Percentiles rank a stretch among this genome's conserved stretches.
These are phyloP conservation scores for Cynocephalus volans DNA, from an alignment of 2,113 vertebrate genomes.

Conservation along the genomic window DNA sequence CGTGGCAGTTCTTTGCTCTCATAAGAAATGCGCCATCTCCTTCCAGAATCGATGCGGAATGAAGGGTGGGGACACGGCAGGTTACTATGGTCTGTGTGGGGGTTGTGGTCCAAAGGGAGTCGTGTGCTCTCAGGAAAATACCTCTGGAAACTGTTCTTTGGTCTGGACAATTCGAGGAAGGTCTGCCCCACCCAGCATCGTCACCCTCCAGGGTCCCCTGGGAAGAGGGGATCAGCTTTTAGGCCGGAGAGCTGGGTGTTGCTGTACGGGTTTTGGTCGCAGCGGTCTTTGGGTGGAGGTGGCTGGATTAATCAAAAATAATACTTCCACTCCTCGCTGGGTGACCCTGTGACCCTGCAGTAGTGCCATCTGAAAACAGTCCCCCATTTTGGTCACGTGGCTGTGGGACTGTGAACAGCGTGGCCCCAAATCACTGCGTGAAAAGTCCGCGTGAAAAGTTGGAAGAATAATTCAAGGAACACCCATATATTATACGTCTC, in stretches of 20 bases:
- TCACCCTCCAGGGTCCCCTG: neutral
- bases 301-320: neutral
- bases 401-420: neutral
- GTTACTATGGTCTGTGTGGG: neutral
- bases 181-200: neutral
- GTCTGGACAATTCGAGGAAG: neutral
- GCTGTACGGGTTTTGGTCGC: neutral
- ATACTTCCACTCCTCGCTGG: neutral
- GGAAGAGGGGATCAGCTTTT: neutral
- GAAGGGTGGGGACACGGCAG: neutral
- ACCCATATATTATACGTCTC: neutral
- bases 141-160: neutral
- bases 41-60: neutral
- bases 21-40: neutral
- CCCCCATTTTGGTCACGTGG: neutral
- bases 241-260: neutral
- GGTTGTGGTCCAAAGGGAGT: neutral
- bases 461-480: neutral
- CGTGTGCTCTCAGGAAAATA: accelerated
- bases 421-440: neutral
- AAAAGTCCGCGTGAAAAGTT: neutral
- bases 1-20: neutral
- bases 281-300: neutral
- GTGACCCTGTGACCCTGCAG: neutral
- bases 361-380: neutral